Evolutionary conservation across 64 coral and sea anemone species (phyloP).

Genomic region (Actinia tenebrosa): DNA sequence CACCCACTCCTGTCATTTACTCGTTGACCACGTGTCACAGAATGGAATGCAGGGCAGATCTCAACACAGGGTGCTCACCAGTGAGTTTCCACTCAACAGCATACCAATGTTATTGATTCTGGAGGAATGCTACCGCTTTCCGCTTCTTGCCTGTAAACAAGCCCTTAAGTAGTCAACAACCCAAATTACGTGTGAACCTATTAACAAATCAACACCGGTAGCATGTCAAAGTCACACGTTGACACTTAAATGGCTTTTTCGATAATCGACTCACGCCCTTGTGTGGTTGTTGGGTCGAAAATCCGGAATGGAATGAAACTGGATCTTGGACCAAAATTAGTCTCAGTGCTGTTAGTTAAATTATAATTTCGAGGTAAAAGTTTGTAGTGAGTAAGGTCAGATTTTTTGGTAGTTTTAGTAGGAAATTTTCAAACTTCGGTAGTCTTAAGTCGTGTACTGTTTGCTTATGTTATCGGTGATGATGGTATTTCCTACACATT

Average conservation of each 20-base stretch:
- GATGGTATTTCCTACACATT: not conserved
- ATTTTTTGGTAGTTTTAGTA: not conserved
- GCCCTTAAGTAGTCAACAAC: not conserved
- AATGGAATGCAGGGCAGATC: not conserved
- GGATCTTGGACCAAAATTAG: not conserved
- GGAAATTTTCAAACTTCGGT: not conserved
- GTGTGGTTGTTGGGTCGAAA: not conserved
- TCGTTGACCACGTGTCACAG: too few species aligned
- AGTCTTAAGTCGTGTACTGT: not conserved
- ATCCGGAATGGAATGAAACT: not conserved
- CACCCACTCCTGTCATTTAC: too few species aligned
- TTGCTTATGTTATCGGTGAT: not conserved
- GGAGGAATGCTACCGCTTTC: too few species aligned
- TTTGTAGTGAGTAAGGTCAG: not conserved
- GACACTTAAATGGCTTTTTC: constrained; percentile 3
- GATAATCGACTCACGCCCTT: not conserved
- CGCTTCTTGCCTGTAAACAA: not conserved
- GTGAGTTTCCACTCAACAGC: not conserved
- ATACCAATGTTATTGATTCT: too few species aligned
- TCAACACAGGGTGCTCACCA: not conserved
- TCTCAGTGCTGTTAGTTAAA: not conserved
- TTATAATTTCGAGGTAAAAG: not conserved
- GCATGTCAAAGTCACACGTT: not conserved
- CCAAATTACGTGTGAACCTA: not conserved
- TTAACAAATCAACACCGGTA: not conserved